phyloP scores from a whole-genome alignment of 2,113 vertebrate genomes.

The Gasterosteus aculeatus region DNA sequence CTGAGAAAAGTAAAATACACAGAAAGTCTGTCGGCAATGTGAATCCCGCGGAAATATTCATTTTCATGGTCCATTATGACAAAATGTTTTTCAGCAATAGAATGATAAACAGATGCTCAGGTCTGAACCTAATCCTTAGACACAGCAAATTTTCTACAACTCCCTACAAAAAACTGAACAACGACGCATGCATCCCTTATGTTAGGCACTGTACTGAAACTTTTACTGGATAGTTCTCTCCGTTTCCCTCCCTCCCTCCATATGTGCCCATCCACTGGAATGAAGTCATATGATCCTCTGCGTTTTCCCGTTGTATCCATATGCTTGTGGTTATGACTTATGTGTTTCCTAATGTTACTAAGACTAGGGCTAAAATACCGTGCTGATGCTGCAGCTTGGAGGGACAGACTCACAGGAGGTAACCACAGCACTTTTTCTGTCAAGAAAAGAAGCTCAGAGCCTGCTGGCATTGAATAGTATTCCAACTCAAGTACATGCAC shows the following conservation, averaged over 20 bases:
- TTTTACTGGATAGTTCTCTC: neutral
- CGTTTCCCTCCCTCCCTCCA: neutral
- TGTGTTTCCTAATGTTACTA: constrained; percentile 53
- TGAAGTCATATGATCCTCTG: constrained; percentile 29
- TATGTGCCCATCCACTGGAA: constrained; percentile 35
- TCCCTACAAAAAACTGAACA: neutral
- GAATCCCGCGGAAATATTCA: constrained; percentile 29
- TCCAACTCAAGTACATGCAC: constrained; percentile 40
- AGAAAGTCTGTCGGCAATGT: neutral
- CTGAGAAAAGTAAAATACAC: neutral
- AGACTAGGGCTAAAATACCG: constrained; percentile 44
- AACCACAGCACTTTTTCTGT: constrained; percentile 46
- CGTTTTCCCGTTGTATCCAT: constrained; percentile 42
- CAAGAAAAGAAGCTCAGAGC: constrained; percentile 34
- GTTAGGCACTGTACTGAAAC: neutral
- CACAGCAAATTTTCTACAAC: neutral
- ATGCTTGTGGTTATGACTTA: constrained; percentile 48
- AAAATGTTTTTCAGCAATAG: constrained; percentile 40
- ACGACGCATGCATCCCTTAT: constrained; percentile 9
- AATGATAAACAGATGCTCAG: constrained; percentile 50
- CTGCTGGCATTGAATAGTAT: constrained; percentile 30
- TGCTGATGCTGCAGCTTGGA: constrained; percentile 55
- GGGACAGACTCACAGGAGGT: constrained; percentile 45
- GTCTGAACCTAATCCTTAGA: constrained; percentile 25
- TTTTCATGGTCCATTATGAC: constrained; percentile 22